These are phyloP conservation scores for Temnothorax ravouxi DNA, from an alignment of 2,888 invertebrate genomes.

Conservation along the genomic window DNA sequence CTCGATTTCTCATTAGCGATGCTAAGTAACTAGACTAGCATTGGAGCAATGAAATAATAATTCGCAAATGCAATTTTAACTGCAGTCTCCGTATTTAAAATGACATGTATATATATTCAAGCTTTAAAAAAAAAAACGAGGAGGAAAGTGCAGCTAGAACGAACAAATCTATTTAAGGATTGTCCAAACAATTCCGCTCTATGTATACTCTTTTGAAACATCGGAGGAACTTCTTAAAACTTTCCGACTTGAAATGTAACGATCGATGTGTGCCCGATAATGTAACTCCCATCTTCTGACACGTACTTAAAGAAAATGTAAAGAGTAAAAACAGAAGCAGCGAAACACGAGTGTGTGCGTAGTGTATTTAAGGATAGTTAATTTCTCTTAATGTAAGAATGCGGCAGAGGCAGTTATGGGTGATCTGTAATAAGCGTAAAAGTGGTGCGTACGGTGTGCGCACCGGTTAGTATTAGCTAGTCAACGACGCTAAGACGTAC, in stretches of 20 bases:
- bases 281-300: constrained; percentile 45
- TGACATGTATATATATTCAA: not conserved
- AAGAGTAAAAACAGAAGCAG: constrained; percentile 38
- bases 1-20: not conserved
- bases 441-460: constrained; percentile 51
- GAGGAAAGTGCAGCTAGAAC: not conserved
- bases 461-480: constrained; percentile 81
- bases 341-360: constrained; percentile 46
- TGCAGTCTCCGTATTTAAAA: not conserved
- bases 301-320: constrained; percentile 64
- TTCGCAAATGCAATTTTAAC: constrained; percentile 13
- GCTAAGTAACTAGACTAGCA: not conserved
- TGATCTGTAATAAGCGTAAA: constrained; percentile 40
- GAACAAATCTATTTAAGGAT: not conserved
- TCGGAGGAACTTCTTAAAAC: constrained; percentile 64
- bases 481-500: constrained; percentile 72
- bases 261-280: constrained; percentile 43
- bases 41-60: not conserved
- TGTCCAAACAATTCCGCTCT: constrained; percentile 4
- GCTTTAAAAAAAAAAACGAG: not conserved
- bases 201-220: constrained; percentile 33
- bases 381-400: constrained; percentile 54
- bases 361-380: constrained; percentile 69
- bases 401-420: constrained; percentile 42
- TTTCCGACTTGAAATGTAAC: constrained; percentile 12